Base-by-base conservation (phyloP, 1,140 invertebrate species). In the Anoplophora glabripennis region DNA sequence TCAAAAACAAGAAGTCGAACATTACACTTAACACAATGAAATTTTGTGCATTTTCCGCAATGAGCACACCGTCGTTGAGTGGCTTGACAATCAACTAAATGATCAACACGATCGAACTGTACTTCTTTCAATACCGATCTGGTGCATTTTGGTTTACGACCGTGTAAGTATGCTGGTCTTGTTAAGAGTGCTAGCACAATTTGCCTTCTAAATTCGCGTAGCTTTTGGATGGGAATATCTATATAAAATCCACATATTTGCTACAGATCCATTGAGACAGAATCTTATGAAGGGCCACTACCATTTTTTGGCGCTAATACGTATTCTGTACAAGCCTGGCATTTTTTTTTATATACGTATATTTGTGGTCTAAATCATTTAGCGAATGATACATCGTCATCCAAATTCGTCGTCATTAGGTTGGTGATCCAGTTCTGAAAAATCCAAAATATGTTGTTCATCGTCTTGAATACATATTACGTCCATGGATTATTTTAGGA, bases 241-340 rank as follows among this genome's bases (percentile, higher is more conserved):
- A 28, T 28, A 28, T 3, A 28, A 5, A 28, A 59, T 42, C 59
- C 63, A 62, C 10, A 59, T 41, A 40, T 62, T 65, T 38, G 58
- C 59, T 38, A 55, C 33, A 69, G 45, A 11, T 21, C 69, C 52
- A 37, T 67, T 65, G 7, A 67, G 33, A 15, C 41, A 42, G 41
- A 63, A 59, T 9, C 33, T 33, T 14, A 65, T 14, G 1, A 67
- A 46, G 9, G 68, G 54, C 28, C 66, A 66, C 17, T 70, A 67
- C 53, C 48, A 61, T 57, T 64, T 61, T 42, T 17, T 57, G 10
- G 53, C 57, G 18, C 61, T 11, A 11, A 65, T 63, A 12, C 41
- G 11, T 4, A 51, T 61, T 21, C 63, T 4, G 35, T 67, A 66
- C 9, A 62, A 15, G 15, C 53, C 45, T 49, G 62, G 64, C 40